Evolutionary conservation across 2,888 invertebrate genomes (phyloP), one percentile per base, ranked within the genome.

Genomic region (Cerceris ruficornis): DNA sequence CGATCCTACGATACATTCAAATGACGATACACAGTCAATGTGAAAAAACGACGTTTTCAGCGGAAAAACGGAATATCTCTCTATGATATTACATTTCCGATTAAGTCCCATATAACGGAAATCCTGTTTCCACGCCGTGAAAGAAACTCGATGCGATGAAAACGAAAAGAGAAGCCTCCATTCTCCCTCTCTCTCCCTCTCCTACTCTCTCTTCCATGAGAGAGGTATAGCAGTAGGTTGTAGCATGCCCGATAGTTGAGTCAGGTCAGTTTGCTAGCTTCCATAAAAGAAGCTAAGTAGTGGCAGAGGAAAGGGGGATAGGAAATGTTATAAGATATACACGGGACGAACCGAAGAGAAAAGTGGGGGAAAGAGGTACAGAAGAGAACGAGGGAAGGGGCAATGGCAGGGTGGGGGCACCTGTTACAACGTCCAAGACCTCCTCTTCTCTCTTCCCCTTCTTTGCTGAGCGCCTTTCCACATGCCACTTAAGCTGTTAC

Each of bases 251-350:
- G 74, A 85, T 83, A 76, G 85, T 86, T 88, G 81, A 79, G 87
- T 78, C 79, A 88, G 88, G 87, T 88, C 88, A 88, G 88, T 88
- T 87, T 84, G 79, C 82, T 82, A 87, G 86, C 84, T 87, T 82
- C 84, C 75, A 85, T 85, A 86, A 86, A 87, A 85, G 82, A 84
- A 75, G 69, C 83, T 84, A 87, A 86, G 82, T 82, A 86, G 78
- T 60, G 75, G 58, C 61, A 70, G 58, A 77, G 68, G 66, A 76
- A 77, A 78, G 77, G 59, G 74, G 72, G 69, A 81, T 72, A 76
- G 81, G 69, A 84, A 80, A 80, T 69, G 82, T 82, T 84, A 74
- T 74, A 78, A 76, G 77, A 81, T 82, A 80, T 79, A 82, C 74
- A 73, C 49, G n/a, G 68, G 50, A 65, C 68, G 67, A 73, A 49